These are phyloP conservation scores for Eilema caniola DNA, from an alignment of 2,888 invertebrate species.

Conservation along the genomic window DNA sequence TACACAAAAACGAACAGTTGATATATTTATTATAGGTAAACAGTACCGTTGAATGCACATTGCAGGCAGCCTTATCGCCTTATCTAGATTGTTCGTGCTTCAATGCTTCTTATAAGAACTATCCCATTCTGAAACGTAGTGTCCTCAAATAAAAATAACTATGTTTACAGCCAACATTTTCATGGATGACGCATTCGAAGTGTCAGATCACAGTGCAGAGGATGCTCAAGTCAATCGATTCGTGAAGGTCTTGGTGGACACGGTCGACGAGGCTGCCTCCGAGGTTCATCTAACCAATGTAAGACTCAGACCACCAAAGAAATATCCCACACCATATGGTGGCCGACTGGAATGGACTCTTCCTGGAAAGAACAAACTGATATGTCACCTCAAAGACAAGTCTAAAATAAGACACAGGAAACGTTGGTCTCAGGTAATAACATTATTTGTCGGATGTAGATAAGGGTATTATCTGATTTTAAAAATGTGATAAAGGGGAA, in stretches of 20 bases:
- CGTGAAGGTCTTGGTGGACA: constrained; percentile 90
- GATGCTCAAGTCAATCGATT: constrained; percentile 93
- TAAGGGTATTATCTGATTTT: constrained; percentile 8
- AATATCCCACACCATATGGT: constrained; percentile 94
- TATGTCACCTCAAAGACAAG: constrained; percentile 96
- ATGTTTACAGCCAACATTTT: constrained; percentile 90
- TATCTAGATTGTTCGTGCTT: not conserved
- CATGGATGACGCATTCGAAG: constrained; percentile 94
- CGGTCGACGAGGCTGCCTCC: constrained; percentile 92
- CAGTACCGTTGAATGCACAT: not conserved
- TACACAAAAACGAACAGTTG: not conserved
- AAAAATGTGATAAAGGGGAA: not conserved
- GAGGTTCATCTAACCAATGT: constrained; percentile 90
- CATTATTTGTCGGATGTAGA: constrained; percentile 8
- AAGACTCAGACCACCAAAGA: constrained; percentile 89
- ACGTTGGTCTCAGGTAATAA: constrained; percentile 94
- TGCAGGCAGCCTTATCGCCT: not conserved
- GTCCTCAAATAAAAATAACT: not conserved
- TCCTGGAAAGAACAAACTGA: constrained; percentile 94
- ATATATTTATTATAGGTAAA: not conserved
- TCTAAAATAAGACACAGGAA: constrained; percentile 95
- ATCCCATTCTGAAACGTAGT: not conserved
- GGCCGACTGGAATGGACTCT: constrained; percentile 94
- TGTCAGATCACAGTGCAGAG: constrained; percentile 87
- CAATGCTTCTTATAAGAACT: not conserved